Conservation (phyloP, 2,797 vertebrate genomes). For the Nannoperca obscura region DNA sequence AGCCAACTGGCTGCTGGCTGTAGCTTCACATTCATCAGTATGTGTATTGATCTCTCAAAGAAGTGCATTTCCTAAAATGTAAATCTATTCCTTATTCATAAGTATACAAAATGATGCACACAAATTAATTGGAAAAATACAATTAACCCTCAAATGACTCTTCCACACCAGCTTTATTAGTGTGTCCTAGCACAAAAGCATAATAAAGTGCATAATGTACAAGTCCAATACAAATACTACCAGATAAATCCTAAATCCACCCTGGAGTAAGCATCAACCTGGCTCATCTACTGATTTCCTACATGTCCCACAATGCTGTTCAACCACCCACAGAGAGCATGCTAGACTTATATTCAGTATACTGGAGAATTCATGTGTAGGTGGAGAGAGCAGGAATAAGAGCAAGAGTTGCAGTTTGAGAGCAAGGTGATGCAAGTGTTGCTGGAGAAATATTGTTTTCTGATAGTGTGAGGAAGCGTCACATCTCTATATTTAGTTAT, state of each 20-base stretch:
- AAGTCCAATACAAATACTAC: neutral
- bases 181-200: neutral
- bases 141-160: neutral
- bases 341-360: constrained; percentile 29
- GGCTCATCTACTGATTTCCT: constrained; percentile 40
- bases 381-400: constrained; percentile 42
- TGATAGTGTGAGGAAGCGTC: no score
- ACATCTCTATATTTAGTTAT: no score
- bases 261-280: neutral
- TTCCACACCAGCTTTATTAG: neutral
- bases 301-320: constrained; percentile 47
- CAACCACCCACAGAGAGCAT: constrained; percentile 39
- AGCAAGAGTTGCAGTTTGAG: constrained; percentile 40
- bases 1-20: neutral
- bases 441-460: constrained; percentile 26
- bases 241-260: neutral
- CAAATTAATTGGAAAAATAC: neutral
- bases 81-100: neutral
- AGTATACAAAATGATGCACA: neutral
- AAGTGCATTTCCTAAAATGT: neutral
- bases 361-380: constrained; percentile 48
- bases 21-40: no score
- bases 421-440: constrained; percentile 29
- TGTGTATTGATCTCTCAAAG: neutral
- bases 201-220: neutral